Conservation (phyloP, 37 sponge, comb jelly and placozoan species). For the Cliona cf. orientalis region DNA sequence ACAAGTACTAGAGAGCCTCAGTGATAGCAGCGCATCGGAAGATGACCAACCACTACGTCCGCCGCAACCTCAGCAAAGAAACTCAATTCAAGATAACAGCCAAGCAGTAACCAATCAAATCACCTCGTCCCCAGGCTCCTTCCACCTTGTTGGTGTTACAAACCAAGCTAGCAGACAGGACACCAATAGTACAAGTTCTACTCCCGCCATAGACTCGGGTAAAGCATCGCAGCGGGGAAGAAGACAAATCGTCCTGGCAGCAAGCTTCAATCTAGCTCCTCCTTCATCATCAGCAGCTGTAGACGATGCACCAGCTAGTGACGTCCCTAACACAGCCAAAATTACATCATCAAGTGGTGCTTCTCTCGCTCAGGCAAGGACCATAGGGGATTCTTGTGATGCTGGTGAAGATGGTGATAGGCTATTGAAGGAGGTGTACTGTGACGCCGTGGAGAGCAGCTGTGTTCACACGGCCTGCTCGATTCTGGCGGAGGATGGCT, state of each 20-base stretch:
- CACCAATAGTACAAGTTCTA: too few species aligned
- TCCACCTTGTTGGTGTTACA: too few species aligned
- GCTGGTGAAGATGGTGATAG: background rate
- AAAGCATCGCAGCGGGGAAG: too few species aligned
- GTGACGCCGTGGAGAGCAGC: constrained; percentile 9
- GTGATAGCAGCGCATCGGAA: constrained; percentile 36
- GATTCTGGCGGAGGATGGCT: constrained; percentile 48
- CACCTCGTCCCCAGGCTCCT: too few species aligned
- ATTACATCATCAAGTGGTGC: background rate
- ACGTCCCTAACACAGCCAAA: background rate
- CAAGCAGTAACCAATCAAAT: too few species aligned
- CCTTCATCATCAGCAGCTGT: background rate
- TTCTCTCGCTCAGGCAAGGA: background rate
- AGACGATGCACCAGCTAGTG: background rate
- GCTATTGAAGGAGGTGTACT: background rate
- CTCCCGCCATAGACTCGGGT: too few species aligned
- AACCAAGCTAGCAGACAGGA: too few species aligned
- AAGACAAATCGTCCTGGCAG: constrained; percentile 42
- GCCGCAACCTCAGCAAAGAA: too few species aligned
- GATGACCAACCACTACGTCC: too few species aligned
- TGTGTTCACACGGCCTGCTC: constrained; percentile 42
- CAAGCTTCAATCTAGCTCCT: constrained; percentile 30
- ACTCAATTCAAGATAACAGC: too few species aligned
- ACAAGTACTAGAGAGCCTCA: constrained; percentile 53
- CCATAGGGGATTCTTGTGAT: background rate